Base-by-base conservation (phyloP, 2,797 vertebrate species). In the Mustela erminea region DNA sequence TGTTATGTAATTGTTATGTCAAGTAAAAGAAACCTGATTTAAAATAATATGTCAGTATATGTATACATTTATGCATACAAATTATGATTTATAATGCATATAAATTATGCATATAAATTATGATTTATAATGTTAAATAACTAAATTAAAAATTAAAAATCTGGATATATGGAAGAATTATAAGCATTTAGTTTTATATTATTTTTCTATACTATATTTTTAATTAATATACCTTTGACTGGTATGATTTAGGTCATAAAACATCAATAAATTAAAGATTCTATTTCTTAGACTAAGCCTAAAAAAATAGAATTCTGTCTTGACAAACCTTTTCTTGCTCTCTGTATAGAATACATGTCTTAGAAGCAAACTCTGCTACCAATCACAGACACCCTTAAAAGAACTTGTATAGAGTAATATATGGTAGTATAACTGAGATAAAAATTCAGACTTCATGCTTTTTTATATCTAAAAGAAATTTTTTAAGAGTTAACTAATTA, bases 21-120 rank as follows among this genome's bases (percentile, higher is more conserved):
- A 87, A 64, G 9, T 89, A 86, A 97, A 95, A 43, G 83, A 78
- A 75, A 46, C 46, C 29, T 56, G 2, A 68, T 60, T 58, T 90
- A 60, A 58, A 84, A 54, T 35, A 52, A 17, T 12, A 58, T 49
- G 27, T 41, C 17, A 62, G 32, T 18, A 70, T 13, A 54, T 74
- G 29, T 4, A 90, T 75, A 38, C 54, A 41, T 29, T 20, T 43
- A 80, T 7, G 88, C 2, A 83, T 10, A 25, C 7, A 83, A n/a
- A n/a, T n/a, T 11, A 54, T 5, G 4, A 58, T 56, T 3, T 43
- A 1, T 52, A 84, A 72, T 68, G 5, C n/a, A n/a, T n/a, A n/a
- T n/a, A n/a, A n/a, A n/a, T n/a, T n/a, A n/a, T n/a, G n/a, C n/a
- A n/a, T n/a, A n/a, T n/a, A n/a, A n/a, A n/a, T n/a, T 11, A 54